Conservation (phyloP, 2,888 invertebrate genomes). For the Bombylius discolor region DNA sequence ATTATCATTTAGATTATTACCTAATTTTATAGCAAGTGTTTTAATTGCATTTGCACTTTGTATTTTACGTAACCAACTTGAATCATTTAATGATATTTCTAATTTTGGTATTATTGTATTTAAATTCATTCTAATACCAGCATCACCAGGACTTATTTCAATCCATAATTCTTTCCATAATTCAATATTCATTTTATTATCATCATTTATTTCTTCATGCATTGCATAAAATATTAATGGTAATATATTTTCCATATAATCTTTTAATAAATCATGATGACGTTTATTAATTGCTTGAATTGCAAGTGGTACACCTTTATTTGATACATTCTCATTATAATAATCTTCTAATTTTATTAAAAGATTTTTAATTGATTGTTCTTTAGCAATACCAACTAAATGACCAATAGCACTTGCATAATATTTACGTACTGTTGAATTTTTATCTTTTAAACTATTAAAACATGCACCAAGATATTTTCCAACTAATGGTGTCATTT, state of each 20-base stretch:
- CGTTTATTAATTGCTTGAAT: conserved; percentile 71
- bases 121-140: conserved; percentile 65
- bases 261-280: conserved; percentile 68
- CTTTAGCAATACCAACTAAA: conserved; percentile 66
- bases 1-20: conserved; percentile 47
- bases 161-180: conserved; percentile 82
- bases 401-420: conserved; percentile 76
- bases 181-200: conserved; percentile 48
- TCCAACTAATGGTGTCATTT: conserved; percentile 44
- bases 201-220: conserved; percentile 63
- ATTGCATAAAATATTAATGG: conserved; percentile 83
- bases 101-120: conserved; percentile 56
- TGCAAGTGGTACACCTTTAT: conserved; percentile 59
- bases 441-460: conserved; percentile 71
- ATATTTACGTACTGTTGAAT: conserved; percentile 68
- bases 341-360: conserved; percentile 43
- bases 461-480: conserved; percentile 45
- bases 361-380: conserved; percentile 44
- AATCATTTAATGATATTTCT: conserved; percentile 60
- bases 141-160: conserved; percentile 81
- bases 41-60: conserved; percentile 74
- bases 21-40: conserved; percentile 61
- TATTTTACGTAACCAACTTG: conserved; percentile 77
- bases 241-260: conserved; percentile 58
- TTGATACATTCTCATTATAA: conserved; percentile 57